Conservation (phyloP, 2,888 invertebrate genomes). For the Cotesia congregata region DNA sequence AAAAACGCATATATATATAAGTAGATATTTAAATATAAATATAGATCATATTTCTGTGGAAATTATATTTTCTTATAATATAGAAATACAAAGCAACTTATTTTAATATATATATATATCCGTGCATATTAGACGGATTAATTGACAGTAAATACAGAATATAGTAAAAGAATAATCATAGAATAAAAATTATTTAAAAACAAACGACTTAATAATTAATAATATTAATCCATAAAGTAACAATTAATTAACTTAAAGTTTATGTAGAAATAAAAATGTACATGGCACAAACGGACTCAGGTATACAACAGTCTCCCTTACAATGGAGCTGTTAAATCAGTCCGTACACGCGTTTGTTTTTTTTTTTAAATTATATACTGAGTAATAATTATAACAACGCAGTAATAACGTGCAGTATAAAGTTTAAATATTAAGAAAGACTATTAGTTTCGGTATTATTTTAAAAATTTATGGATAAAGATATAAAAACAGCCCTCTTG, state of each 20-base stretch:
- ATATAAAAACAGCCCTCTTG: not conserved
- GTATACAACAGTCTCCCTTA: conserved; percentile 16
- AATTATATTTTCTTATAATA: conserved; percentile 28
- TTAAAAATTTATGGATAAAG: not conserved
- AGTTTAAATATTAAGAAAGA: not conserved
- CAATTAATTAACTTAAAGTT: conserved; percentile 20
- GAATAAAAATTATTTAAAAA: conserved; percentile 51
- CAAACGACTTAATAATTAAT: conserved; percentile 47
- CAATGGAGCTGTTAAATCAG: conserved; percentile 2
- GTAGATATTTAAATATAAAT: not conserved
- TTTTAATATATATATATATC: conserved; percentile 30
- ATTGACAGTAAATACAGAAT: conserved; percentile 31
- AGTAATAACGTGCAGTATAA: not conserved
- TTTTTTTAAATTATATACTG: not conserved
- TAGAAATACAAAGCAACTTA: not conserved
- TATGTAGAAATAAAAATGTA: not conserved
- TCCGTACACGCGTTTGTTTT: conserved; percentile 4
- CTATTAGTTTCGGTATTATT: not conserved
- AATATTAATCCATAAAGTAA: conserved; percentile 3
- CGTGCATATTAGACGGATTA: conserved; percentile 34
- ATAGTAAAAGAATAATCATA: conserved; percentile 37
- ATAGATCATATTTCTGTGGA: conserved; percentile 14
- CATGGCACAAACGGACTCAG: not conserved
- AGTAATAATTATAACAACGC: not conserved
- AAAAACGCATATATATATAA: not conserved